phyloP scores from a whole-genome alignment of 1,140 invertebrate genomes.

The Magallana gigas region DNA sequence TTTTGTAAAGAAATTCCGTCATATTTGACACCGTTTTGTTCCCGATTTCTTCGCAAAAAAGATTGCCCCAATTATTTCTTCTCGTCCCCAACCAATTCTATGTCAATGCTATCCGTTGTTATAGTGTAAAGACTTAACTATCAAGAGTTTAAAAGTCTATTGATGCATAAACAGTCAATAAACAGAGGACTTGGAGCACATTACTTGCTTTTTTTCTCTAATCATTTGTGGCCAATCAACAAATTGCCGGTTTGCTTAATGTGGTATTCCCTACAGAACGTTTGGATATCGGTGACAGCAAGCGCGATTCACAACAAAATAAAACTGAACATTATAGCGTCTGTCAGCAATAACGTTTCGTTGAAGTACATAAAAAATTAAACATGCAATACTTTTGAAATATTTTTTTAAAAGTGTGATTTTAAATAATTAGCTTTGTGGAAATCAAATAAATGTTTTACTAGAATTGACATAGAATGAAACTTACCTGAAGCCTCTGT shows the following conservation, averaged over 20 bases:
- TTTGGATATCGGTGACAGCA: no score
- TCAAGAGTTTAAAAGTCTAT: not conserved
- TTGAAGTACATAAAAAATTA: no score
- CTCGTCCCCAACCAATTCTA: not conserved
- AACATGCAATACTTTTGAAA: no score
- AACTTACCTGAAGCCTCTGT: slow-evolving; percentile 24
- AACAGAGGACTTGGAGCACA: not conserved
- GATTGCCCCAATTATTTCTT: not conserved
- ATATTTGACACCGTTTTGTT: not conserved
- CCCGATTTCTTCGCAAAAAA: not conserved
- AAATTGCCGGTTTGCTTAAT: not conserved
- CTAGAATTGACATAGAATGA: not conserved
- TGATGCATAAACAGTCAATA: not conserved
- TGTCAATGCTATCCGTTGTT: not conserved
- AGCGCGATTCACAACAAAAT: no score
- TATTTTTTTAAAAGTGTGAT: no score
- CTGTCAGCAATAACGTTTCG: no score
- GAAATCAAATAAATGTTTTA: no score
- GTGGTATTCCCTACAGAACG: not conserved
- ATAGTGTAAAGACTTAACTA: not conserved
- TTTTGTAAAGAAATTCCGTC: not conserved
- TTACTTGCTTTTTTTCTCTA: not conserved
- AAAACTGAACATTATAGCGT: no score
- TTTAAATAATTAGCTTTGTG: no score
- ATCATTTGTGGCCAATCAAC: not conserved